Base-by-base conservation (phyloP, 2,888 invertebrate genomes). In the Leucoma salicis region DNA sequence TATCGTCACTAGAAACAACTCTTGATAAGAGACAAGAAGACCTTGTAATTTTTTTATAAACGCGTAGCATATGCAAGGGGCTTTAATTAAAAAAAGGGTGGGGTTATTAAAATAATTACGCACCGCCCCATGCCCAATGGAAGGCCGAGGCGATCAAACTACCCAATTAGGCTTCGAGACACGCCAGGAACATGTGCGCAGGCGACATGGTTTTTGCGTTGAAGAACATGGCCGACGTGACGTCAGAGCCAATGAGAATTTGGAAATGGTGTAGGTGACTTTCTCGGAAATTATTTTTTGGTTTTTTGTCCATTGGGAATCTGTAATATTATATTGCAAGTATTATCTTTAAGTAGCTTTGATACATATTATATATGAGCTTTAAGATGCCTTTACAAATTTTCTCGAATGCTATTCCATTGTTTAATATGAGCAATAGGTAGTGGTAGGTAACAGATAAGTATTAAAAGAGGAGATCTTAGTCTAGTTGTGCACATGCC, bases 21-120 rank as follows among this genome's bases (percentile, higher is more conserved):
- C 2, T 18, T 40, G 27, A 35, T 31, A 39, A 32, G 7, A 35
- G 36, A 39, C 18, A 5, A 16, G 32, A 16, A 18, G 7, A 28
- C 28, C 25, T 42, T 14, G 2, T n/a, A 46, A 41, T 48, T 36
- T 46, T 56, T 49, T 45, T 40, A 15, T 12, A 35, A 28, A 27
- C 7, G 21, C 31, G 39, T 43, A 45, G 53, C 40, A 33, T 50
- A 51, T 45, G 36, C 50, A 51, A 49, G 2, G 56, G 65, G 51
- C 69, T 78, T 81, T 86, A 85, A 85, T 84, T 84, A 80, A 78
- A 78, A 81, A 74, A 66, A 65, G 75, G 87, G 87, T 82, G 87
- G 81, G 72, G 81, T 81, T 83, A 81, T 83, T 82, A 81, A 79
- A 73, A 79, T 87, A 87, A 87, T 87, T 84, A 84, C 75, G 82